Evolutionary conservation across 2,113 vertebrate species (phyloP).

Genomic region (Caracal caracal): DNA sequence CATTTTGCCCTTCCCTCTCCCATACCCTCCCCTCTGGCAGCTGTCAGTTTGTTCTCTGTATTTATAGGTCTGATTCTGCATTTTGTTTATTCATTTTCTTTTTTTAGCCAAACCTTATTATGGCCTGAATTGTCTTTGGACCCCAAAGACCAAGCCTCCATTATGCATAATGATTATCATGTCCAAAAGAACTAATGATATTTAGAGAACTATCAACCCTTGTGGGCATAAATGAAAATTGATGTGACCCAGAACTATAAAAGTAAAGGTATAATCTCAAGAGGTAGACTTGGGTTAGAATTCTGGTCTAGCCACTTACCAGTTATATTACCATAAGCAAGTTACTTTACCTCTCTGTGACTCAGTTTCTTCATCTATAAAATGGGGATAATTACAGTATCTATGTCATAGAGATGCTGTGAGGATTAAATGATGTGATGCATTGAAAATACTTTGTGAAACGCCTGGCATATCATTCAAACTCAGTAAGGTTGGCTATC

Average conservation of each 20-base stretch:
- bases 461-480: not conserved
- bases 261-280: not conserved
- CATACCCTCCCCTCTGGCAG: not conserved
- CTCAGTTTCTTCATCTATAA: conserved; percentile 29
- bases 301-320: not conserved
- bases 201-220: not conserved
- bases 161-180: not conserved
- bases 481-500: not conserved
- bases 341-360: not conserved
- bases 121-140: not conserved
- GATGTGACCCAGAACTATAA: not conserved
- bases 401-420: not conserved
- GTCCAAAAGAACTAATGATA: not conserved
- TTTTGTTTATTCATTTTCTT: not conserved
- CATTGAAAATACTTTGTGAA: not conserved
- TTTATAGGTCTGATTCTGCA: not conserved
- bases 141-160: not conserved
- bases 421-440: not conserved
- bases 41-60: not conserved
- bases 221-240: not conserved
- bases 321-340: not conserved
- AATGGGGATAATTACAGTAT: not conserved
- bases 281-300: not conserved
- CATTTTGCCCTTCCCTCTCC: not conserved
- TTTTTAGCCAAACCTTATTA: not conserved